Percentiles rank a stretch among this genome's conserved stretches.
Conservation (phyloP, 2,888 invertebrate species). For the Caradrina kadenii region DNA sequence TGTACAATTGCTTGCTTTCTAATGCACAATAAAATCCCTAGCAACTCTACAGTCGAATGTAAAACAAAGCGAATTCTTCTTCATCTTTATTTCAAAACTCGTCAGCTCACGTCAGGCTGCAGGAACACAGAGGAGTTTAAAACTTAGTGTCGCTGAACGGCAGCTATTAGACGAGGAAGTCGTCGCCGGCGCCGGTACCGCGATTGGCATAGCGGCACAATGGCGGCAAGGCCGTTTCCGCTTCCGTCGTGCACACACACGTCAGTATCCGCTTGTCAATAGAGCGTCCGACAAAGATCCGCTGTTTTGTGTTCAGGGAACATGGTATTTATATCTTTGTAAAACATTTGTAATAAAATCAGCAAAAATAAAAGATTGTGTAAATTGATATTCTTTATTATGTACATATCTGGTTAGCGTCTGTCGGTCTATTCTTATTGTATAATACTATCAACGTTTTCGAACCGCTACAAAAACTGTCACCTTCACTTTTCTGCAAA, state of each 20-base stretch:
- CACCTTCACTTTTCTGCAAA: constrained; percentile 13
- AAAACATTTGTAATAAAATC: constrained; percentile 5
- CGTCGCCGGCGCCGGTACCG: constrained; percentile 47
- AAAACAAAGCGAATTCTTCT: constrained; percentile 9
- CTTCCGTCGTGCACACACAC: constrained; percentile 67
- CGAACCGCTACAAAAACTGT: background rate
- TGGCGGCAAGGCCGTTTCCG: constrained; percentile 69
- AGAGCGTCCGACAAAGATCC: constrained; percentile 57
- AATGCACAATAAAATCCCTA: background rate
- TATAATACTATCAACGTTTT: constrained; percentile 5
- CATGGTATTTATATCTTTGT: constrained; percentile 37
- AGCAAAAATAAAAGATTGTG: no score
- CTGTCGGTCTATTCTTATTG: constrained; percentile 2
- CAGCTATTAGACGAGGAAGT: constrained; percentile 41
- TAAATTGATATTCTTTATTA: no score
- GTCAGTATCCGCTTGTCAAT: constrained; percentile 73
- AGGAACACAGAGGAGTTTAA: constrained; percentile 18
- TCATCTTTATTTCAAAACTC: background rate
- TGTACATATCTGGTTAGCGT: background rate
- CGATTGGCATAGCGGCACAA: constrained; percentile 64
- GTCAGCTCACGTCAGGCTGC: background rate
- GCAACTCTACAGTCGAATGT: background rate
- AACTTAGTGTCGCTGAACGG: constrained; percentile 13
- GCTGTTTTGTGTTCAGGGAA: constrained; percentile 46
- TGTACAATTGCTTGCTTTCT: no score